These are phyloP conservation scores for Drosophila nigritarsus DNA, from an alignment of 2,888 invertebrate genomes.

Conservation along the genomic window DNA sequence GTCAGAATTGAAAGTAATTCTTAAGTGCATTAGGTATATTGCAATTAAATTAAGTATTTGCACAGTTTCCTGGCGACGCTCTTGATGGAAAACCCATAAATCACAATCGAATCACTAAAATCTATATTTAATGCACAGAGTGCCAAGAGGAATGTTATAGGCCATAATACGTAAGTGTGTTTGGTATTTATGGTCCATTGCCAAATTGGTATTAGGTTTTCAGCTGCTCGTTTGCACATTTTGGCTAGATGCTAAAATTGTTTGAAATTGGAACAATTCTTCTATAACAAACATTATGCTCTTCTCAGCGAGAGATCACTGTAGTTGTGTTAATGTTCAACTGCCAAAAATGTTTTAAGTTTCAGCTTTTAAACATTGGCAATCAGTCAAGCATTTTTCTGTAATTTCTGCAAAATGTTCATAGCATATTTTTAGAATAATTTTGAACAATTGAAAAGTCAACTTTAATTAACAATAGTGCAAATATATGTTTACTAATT, in stretches of 20 bases:
- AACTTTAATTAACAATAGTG: not conserved
- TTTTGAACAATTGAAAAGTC: not conserved
- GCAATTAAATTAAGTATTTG: constrained; percentile 11
- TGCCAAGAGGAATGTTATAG: not conserved
- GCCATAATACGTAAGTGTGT: constrained; percentile 26
- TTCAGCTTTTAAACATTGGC: constrained; percentile 35
- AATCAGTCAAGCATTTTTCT: constrained; percentile 21
- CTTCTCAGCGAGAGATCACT: not conserved
- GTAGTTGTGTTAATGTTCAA: constrained; percentile 6
- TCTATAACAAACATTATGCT: not conserved
- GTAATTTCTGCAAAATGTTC: not conserved
- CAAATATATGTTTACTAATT: not conserved
- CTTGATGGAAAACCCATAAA: constrained; percentile 19
- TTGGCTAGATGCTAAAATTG: not conserved
- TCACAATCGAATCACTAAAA: constrained; percentile 25
- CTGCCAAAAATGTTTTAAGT: constrained; percentile 55
- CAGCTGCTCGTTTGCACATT: constrained; percentile 2
- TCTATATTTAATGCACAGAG: not conserved
- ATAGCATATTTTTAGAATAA: not conserved
- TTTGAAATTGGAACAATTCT: not conserved
- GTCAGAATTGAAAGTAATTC: constrained; percentile 7
- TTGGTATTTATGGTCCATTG: constrained; percentile 27
- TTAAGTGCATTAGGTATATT: constrained; percentile 18
- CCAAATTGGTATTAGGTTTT: constrained; percentile 55
- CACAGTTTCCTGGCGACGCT: constrained; percentile 3